These are phyloP conservation scores for Eupithecia subfuscata DNA, from an alignment of 2,888 invertebrate species.

Conservation along the genomic window DNA sequence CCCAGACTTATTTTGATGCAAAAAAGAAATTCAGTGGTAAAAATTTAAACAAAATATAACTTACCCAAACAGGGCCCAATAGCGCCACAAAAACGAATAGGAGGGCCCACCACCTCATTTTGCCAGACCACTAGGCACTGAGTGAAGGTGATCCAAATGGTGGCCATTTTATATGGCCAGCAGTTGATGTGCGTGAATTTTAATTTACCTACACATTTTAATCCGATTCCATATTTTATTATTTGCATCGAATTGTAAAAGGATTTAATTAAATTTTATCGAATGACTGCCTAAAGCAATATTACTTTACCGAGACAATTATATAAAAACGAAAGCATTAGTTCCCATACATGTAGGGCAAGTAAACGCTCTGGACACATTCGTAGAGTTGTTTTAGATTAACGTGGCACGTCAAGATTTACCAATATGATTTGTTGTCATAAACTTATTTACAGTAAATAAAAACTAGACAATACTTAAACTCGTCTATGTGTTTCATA, in stretches of 20 bases:
- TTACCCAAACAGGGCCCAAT: slow-evolving; percentile 58
- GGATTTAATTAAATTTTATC: background rate
- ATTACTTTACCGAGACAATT: background rate
- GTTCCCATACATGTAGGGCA: too few relatives aligned
- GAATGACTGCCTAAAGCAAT: background rate
- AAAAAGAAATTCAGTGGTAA: background rate
- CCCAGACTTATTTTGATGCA: too few relatives aligned
- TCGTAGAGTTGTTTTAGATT: too few relatives aligned
- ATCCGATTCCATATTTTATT: slow-evolving; percentile 41
- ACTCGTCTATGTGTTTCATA: too few relatives aligned
- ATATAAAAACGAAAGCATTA: too few relatives aligned
- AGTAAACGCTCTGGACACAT: too few relatives aligned
- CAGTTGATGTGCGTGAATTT: slow-evolving; percentile 41
- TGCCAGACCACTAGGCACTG: slow-evolving; percentile 29
- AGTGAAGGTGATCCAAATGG: slow-evolving; percentile 7
- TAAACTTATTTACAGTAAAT: too few relatives aligned
- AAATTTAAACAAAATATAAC: slow-evolving; percentile 13
- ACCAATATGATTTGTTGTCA: too few relatives aligned
- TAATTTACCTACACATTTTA: slow-evolving; percentile 27
- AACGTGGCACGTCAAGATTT: too few relatives aligned
- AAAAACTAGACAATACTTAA: too few relatives aligned
- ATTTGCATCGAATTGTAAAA: slow-evolving; percentile 36
- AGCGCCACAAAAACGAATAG: slow-evolving; percentile 55
- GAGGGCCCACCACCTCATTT: slow-evolving; percentile 64
- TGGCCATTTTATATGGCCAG: slow-evolving; percentile 46